These are phyloP conservation scores for Pseudococcus jackbeardsleyi DNA, from an alignment of 2,888 invertebrate species.

Conservation along the genomic window DNA sequence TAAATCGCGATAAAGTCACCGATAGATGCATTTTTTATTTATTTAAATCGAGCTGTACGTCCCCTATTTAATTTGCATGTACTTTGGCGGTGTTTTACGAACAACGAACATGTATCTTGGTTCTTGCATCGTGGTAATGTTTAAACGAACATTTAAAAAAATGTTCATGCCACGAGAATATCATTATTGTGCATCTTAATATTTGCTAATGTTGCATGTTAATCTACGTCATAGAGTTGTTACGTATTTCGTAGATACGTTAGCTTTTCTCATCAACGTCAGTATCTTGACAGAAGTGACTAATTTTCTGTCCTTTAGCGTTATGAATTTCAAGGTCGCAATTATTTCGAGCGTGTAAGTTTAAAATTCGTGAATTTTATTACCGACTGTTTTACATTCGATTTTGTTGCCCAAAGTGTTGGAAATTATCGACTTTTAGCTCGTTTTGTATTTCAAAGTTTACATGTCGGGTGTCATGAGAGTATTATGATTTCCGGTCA, in stretches of 20 bases:
- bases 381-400: slow-evolving; percentile 31
- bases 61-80: neutral
- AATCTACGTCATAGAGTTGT: slow-evolving; percentile 36
- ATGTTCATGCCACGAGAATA: slow-evolving; percentile 28
- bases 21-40: slow-evolving; percentile 33
- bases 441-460: slow-evolving; percentile 5
- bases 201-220: slow-evolving; percentile 44
- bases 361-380: slow-evolving; percentile 43
- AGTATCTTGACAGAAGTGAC: slow-evolving; percentile 52
- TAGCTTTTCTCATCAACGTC: slow-evolving; percentile 51
- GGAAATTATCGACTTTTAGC: neutral
- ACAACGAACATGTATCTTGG: too few relatives aligned
- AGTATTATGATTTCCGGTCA: slow-evolving; percentile 4
- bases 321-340: slow-evolving; percentile 38
- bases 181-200: slow-evolving; percentile 46
- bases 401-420: slow-evolving; percentile 11
- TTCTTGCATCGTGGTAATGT: neutral
- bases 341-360: slow-evolving; percentile 20
- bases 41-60: neutral
- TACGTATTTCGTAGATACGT: slow-evolving; percentile 25
- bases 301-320: slow-evolving; percentile 24
- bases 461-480: neutral
- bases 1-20: neutral
- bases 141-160: neutral
- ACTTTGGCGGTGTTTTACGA: neutral